phyloP scores from a whole-genome alignment of 2,888 invertebrate species.

The Ligdia adustata region DNA sequence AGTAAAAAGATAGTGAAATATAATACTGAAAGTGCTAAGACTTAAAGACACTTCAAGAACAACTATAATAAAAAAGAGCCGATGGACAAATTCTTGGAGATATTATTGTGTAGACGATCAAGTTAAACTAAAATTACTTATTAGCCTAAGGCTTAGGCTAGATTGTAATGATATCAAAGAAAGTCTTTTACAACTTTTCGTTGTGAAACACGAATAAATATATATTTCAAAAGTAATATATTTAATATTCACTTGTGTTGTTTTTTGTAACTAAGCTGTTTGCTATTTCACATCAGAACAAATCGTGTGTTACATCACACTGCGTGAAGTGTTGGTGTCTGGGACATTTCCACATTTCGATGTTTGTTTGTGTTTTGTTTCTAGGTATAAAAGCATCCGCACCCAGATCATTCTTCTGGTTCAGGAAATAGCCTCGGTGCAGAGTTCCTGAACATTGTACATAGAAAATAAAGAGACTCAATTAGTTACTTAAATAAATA shows the following conservation, averaged over 20 bases:
- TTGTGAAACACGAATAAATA: too few species aligned
- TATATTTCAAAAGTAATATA: too few species aligned
- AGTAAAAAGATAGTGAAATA: too few species aligned
- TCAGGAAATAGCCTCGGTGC: slow-evolving; percentile 79
- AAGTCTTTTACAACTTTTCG: too few species aligned
- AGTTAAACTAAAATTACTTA: too few species aligned
- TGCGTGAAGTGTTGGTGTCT: slow-evolving; percentile 51
- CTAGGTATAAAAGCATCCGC: slow-evolving; percentile 83
- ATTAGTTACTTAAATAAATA: slow-evolving; percentile 74
- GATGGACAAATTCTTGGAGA: too few species aligned
- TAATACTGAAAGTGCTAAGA: too few species aligned
- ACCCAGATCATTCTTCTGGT: slow-evolving; percentile 84
- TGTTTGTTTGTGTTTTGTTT: slow-evolving; percentile 79
- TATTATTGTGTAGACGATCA: too few species aligned
- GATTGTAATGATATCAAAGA: too few species aligned
- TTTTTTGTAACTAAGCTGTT: slow-evolving; percentile 35
- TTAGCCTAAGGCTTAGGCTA: too few species aligned
- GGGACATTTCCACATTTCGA: slow-evolving; percentile 65
- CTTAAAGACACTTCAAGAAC: too few species aligned
- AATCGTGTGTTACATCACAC: slow-evolving; percentile 17
- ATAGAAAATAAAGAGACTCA: slow-evolving; percentile 81
- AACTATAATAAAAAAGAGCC: too few species aligned
- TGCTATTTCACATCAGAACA: slow-evolving; percentile 31
- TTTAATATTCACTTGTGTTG: slow-evolving; percentile 30
- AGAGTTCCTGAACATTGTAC: slow-evolving; percentile 78